phyloP scores from a whole-genome alignment of 2,113 vertebrate genomes.

The Edolisoma coerulescens region DNA sequence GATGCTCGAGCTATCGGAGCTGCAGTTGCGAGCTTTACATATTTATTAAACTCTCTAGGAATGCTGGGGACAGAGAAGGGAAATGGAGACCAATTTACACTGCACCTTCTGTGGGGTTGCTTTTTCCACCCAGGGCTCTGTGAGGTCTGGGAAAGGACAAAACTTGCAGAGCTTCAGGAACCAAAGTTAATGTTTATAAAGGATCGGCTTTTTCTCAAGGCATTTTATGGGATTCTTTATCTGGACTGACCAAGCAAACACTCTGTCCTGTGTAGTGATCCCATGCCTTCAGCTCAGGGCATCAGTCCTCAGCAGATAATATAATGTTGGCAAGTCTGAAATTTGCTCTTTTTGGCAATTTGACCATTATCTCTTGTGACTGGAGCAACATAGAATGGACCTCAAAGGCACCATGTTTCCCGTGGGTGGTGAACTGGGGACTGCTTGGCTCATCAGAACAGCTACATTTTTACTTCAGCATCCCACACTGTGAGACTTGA shows the following conservation, averaged over 20 bases:
- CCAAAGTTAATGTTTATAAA: background rate
- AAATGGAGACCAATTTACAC: background rate
- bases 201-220: background rate
- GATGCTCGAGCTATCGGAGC: slow-evolving; percentile 55
- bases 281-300: background rate
- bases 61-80: slow-evolving; percentile 21
- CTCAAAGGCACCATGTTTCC: background rate
- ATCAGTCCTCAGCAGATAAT: background rate
- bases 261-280: background rate
- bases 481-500: background rate
- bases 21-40: slow-evolving; percentile 42
- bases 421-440: background rate
- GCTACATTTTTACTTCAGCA: background rate
- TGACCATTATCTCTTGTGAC: background rate
- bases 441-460: background rate
- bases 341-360: background rate
- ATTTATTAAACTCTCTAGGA: slow-evolving; percentile 64
- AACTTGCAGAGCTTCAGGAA: background rate
- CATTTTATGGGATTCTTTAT: background rate
- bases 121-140: background rate
- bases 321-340: background rate
- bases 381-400: background rate
- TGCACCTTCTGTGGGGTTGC: background rate
- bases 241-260: background rate
- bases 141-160: background rate